Percentiles rank a stretch among this genome's conserved stretches.
phyloP scores from a whole-genome alignment of 2,113 vertebrate genomes.

The Atlantisia rogersi region DNA sequence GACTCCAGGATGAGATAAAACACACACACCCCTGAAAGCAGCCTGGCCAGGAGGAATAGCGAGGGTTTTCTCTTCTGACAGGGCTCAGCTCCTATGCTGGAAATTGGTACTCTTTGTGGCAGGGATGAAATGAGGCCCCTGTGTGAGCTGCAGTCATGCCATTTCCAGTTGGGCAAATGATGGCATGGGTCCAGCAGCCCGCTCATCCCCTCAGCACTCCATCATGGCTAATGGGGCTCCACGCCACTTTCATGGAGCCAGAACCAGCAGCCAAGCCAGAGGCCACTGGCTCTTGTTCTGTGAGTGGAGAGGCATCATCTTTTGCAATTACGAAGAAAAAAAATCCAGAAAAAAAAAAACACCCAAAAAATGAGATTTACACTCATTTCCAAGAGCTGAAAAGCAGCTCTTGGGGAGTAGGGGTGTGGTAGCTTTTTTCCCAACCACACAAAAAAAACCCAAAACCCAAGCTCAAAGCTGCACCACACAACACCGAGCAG shows the following conservation, averaged over 20 bases:
- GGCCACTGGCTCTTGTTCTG: neutral
- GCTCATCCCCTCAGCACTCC: fast-evolving
- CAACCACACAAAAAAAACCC: no score
- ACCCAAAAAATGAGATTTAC: neutral
- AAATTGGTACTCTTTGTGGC: neutral
- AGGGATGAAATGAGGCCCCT: neutral
- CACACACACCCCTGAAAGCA: neutral
- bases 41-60: neutral
- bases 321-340: neutral
- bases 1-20: neutral
- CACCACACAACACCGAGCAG: fast-evolving
- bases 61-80: neutral
- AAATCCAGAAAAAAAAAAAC: no score
- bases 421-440: fast-evolving
- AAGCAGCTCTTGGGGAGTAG: neutral
- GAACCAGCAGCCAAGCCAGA: neutral
- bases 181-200: fast-evolving
- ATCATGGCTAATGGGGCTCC: neutral
- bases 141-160: neutral
- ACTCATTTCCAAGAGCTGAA: neutral
- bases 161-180: neutral
- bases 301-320: neutral
- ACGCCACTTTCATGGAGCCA: neutral
- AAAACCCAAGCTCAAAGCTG: neutral
- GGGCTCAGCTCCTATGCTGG: neutral